phyloP scores from a whole-genome alignment of 2,888 invertebrate genomes.

The Zonitis immaculata region DNA sequence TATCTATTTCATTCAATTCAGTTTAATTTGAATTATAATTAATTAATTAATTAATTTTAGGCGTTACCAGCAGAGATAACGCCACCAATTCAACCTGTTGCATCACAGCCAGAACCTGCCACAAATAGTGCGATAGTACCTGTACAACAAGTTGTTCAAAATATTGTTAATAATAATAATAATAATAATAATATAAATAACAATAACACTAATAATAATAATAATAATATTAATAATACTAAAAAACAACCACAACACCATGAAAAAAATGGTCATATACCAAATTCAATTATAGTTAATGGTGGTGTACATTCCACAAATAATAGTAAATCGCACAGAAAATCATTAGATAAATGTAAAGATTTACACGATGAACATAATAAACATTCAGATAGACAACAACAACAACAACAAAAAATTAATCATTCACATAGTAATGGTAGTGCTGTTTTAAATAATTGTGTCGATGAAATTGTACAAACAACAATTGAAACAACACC shows the following conservation, averaged over 20 bases:
- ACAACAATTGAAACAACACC: constrained; percentile 14
- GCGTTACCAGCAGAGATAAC: constrained; percentile 63
- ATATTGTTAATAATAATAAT: constrained; percentile 26
- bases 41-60: neutral
- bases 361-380: constrained; percentile 35
- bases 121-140: constrained; percentile 27
- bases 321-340: constrained; percentile 56
- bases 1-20: too few relatives aligned
- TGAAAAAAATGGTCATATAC: constrained; percentile 46
- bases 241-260: constrained; percentile 20
- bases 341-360: constrained; percentile 43
- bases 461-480: constrained; percentile 26
- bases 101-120: constrained; percentile 19
- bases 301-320: constrained; percentile 39
- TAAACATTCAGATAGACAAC: constrained; percentile 30
- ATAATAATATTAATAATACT: constrained; percentile 26
- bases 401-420: constrained; percentile 24
- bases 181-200: constrained; percentile 29
- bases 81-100: constrained; percentile 34
- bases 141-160: constrained; percentile 32
- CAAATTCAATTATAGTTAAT: constrained; percentile 44
- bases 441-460: constrained; percentile 33
- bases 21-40: too few relatives aligned
- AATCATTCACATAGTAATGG: constrained; percentile 42
- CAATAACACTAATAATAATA: constrained; percentile 31